Conservation (phyloP, 1,140 invertebrate genomes). For the Spodoptera frugiperda region DNA sequence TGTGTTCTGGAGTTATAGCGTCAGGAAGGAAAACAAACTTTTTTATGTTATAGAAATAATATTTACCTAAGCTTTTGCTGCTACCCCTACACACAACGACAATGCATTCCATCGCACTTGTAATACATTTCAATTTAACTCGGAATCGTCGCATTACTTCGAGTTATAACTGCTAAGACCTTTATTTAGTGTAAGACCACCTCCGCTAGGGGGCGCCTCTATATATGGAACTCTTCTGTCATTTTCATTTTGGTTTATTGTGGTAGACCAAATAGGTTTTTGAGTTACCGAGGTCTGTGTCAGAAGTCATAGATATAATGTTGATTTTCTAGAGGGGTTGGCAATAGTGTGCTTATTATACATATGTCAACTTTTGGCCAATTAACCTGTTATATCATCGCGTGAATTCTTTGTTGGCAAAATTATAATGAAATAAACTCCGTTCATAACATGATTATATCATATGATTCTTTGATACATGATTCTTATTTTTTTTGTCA, state of each 20-base stretch:
- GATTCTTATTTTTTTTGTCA: too few relatives aligned
- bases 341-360: too few relatives aligned
- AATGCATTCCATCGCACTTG: conserved; percentile 54
- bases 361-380: too few relatives aligned
- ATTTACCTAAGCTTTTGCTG: neutral
- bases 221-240: conserved; percentile 1
- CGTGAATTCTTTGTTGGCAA: too few relatives aligned
- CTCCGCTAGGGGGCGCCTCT: conserved; percentile 1
- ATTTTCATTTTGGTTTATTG: conserved; percentile 15
- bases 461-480: too few relatives aligned
- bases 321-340: neutral
- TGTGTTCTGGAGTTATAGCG: too few relatives aligned
- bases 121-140: conserved; percentile 60
- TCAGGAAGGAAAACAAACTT: too few relatives aligned
- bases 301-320: neutral
- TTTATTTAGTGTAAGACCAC: conserved; percentile 52
- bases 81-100: conserved; percentile 38
- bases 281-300: neutral
- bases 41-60: too few relatives aligned
- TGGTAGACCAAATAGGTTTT: neutral
- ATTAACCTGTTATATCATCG: too few relatives aligned
- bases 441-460: too few relatives aligned
- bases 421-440: too few relatives aligned
- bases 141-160: conserved; percentile 52
- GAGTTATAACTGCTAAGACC: conserved; percentile 53